Evolutionary conservation across 2,113 vertebrate species (phyloP).

Genomic region (Megaleporinus macrocephalus): DNA sequence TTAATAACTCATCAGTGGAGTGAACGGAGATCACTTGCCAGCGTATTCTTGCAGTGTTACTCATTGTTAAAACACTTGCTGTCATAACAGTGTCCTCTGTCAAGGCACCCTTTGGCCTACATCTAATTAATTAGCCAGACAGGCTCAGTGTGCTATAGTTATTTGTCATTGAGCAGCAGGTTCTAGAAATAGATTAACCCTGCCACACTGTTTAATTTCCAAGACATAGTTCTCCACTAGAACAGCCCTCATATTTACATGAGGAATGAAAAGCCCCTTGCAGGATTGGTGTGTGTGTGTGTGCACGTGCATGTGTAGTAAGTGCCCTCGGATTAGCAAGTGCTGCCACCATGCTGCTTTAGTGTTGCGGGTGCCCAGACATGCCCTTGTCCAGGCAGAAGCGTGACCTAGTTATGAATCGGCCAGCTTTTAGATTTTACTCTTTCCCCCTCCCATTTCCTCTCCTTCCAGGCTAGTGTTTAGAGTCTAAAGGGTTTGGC

Average conservation of each 20-base stretch:
- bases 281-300: background rate
- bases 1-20: background rate
- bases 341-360: constrained; percentile 20
- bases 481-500: constrained; percentile 12
- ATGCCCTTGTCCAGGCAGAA: constrained; percentile 41
- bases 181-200: constrained; percentile 23
- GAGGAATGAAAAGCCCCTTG: background rate
- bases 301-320: background rate
- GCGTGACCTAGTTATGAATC: constrained; percentile 54
- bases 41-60: constrained; percentile 5
- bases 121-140: constrained; percentile 35
- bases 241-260: constrained; percentile 12
- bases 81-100: background rate
- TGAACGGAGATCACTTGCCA: too few species aligned
- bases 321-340: background rate
- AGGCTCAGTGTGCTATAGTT: constrained; percentile 32
- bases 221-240: background rate
- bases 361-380: constrained; percentile 19
- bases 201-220: background rate
- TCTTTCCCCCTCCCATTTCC: background rate
- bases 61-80: background rate
- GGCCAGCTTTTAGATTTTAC: constrained; percentile 2
- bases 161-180: constrained; percentile 11
- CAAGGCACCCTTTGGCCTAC: constrained; percentile 6
- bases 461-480: constrained; percentile 25